Percentiles rank a stretch among this genome's conserved stretches.
These are phyloP conservation scores for Glyphotaelius pellucidus DNA, from an alignment of 2,888 invertebrate species.

Conservation along the genomic window DNA sequence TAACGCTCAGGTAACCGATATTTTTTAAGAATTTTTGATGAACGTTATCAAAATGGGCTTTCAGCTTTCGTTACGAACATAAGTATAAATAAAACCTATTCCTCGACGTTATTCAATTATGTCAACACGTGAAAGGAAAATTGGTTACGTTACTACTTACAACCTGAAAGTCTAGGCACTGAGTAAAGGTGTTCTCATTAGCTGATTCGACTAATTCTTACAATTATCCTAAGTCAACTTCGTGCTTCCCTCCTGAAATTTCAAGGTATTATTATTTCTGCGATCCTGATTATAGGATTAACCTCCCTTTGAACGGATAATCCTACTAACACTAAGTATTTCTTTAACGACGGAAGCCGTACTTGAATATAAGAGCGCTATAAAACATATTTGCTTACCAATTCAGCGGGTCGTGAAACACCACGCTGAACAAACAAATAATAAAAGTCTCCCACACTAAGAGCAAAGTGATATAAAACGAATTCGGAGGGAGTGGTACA, in stretches of 20 bases:
- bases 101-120: neutral
- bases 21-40: too few relatives aligned
- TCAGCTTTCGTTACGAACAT: neutral
- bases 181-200: neutral
- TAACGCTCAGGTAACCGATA: too few relatives aligned
- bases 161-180: neutral
- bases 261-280: neutral
- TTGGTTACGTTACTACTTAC: neutral
- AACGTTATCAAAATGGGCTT: too few relatives aligned
- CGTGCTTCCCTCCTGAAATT: neutral
- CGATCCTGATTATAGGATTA: neutral
- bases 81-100: neutral
- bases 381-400: neutral
- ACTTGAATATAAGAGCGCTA: neutral
- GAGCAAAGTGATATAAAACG: neutral
- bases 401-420: neutral
- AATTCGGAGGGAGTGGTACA: neutral
- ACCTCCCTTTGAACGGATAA: neutral
- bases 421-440: neutral
- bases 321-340: neutral
- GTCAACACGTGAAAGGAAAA: neutral
- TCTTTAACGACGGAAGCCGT: neutral
- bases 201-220: neutral
- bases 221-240: neutral
- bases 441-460: neutral